These are phyloP conservation scores for Serrognathus titanus DNA, from an alignment of 2,888 invertebrate species.

Conservation along the genomic window DNA sequence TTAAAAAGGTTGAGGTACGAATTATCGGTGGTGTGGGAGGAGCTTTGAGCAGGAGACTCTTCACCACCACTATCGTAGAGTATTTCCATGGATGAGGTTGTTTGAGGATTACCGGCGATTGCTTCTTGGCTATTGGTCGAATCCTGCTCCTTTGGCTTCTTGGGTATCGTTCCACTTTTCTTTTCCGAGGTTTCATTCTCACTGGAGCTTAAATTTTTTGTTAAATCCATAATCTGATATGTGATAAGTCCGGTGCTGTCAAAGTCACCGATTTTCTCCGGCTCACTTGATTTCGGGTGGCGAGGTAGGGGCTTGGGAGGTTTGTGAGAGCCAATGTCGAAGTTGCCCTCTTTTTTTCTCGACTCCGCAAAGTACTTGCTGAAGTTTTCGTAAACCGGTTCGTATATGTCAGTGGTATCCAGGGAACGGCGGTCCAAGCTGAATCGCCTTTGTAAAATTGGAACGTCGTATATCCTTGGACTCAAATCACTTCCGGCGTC, in stretches of 20 bases:
- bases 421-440: not conserved
- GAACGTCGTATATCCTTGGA: no score
- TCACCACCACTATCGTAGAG: slow-evolving; percentile 17
- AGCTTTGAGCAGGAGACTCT: not conserved
- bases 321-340: not conserved
- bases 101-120: not conserved
- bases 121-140: not conserved
- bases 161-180: slow-evolving; percentile 3
- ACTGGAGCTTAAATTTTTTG: slow-evolving; percentile 1
- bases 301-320: slow-evolving; percentile 21
- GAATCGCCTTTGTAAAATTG: no score
- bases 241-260: slow-evolving; percentile 2
- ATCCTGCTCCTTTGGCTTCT: not conserved
- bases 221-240: slow-evolving; percentile 4
- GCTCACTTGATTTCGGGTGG: not conserved
- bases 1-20: slow-evolving; percentile 17
- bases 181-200: slow-evolving; percentile 1
- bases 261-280: slow-evolving; percentile 5
- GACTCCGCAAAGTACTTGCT: slow-evolving; percentile 11
- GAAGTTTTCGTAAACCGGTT: slow-evolving; percentile 24
- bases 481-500: no score
- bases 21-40: slow-evolving; percentile 4
- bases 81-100: slow-evolving; percentile 19
- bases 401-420: slow-evolving; percentile 9
- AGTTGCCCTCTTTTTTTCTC: not conserved